Percentiles rank a stretch among this genome's conserved stretches.
Evolutionary conservation across 2,113 vertebrate species (phyloP).

Genomic region (Tetrao urogallus): DNA sequence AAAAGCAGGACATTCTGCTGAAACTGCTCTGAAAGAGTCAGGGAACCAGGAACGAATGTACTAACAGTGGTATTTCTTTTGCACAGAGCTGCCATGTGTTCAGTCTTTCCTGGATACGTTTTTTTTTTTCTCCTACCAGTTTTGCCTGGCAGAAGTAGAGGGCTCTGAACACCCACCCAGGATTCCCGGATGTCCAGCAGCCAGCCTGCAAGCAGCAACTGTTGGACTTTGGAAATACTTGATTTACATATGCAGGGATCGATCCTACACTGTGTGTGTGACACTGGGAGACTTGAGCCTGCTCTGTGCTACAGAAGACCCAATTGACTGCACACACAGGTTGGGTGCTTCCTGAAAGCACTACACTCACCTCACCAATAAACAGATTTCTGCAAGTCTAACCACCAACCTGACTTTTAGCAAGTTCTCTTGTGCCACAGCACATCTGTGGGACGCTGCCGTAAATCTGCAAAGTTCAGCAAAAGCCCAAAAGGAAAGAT

Average conservation of each 20-base stretch:
- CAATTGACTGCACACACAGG: not conserved
- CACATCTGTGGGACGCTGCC: conserved; percentile 28
- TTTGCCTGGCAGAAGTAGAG: not conserved
- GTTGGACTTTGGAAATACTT: not conserved
- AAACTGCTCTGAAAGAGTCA: not conserved
- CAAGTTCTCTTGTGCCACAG: conserved; percentile 1
- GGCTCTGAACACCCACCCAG: not conserved
- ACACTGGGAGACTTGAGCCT: not conserved
- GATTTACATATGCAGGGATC: not conserved
- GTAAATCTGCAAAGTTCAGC: conserved; percentile 2
- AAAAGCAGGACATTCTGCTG: not conserved
- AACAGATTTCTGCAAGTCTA: conserved; percentile 16
- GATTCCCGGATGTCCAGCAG: not conserved
- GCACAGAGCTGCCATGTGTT: not conserved
- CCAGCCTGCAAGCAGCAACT: not conserved
- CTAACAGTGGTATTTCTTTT: not conserved
- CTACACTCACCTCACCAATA: not conserved
- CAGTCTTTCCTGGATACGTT: not conserved
- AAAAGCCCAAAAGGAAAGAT: conserved; percentile 4
- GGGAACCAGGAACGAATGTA: not conserved
- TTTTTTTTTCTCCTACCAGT: not conserved
- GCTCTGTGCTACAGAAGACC: not conserved
- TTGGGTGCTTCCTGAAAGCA: not conserved
- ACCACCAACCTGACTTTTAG: conserved; percentile 18
- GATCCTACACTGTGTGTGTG: not conserved